Base-by-base conservation (phyloP, 2,888 invertebrate species). In the Diarsia mendica region DNA sequence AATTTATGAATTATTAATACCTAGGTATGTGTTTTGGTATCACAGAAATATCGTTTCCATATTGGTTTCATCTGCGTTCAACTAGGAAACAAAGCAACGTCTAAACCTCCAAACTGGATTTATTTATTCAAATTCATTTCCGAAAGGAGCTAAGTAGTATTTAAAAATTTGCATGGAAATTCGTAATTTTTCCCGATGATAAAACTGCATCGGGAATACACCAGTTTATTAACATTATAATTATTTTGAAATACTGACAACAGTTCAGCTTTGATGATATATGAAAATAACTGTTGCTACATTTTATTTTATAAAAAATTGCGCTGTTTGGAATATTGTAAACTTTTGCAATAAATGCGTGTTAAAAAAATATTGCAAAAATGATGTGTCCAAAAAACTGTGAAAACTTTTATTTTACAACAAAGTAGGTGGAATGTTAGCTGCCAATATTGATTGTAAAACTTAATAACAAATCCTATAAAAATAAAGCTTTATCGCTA, bases 261-360 rank as follows among this genome's bases (percentile, higher is more conserved):
- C 60, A 28, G 51, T 48, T 53, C n/a, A 49, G 1, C 28, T 18
- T 9, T 28, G 39, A 3, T 39, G 39, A 63, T 63, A 58, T 44
- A 55, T 44, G 15, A 28, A 51, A 73, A 55, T 64, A 58, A 18
- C 61, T 79, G 15, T 23, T 72, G 20, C 6, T 39, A 18, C 5
- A 15, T 70, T 71, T 79, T 55, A 20, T 80, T 70, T 64, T 4
- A 4, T 3, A 33, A 39, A 76, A 53, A 48, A 53, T 18, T 1
- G 46, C 53, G 1, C 11, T 53, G 39, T 33, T 18, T 39, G 8
- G 2, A 49, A 70, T 44, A 44, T 28, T n/a, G 68, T 61, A 39
- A 53, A 48, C 39, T 79, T 55, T 53, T 70, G 53, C 61, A 79
- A 79, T 78, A 76, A 63, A 44, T 71, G 11, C 15, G 11, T 33